Conservation (phyloP, 1,140 invertebrate genomes). For the Hyphantria cunea region DNA sequence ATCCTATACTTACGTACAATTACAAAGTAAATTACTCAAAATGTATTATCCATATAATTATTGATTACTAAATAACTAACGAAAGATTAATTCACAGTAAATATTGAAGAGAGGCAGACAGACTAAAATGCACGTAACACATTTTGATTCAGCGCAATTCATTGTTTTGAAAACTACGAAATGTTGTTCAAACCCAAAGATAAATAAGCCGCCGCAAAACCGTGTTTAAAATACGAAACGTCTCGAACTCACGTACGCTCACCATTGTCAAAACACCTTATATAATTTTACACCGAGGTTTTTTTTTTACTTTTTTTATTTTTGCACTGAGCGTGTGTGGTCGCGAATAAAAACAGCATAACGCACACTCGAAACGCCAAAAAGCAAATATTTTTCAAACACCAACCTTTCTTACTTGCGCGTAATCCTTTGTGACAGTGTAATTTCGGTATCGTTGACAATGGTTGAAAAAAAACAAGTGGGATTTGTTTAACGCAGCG, state of each 20-base stretch:
- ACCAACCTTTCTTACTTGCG: conserved; percentile 55
- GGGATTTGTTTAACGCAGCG: conserved; percentile 58
- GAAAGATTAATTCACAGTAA: no score
- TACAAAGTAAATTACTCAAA: no score
- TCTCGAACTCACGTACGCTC: conserved; percentile 61
- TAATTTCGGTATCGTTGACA: conserved; percentile 75
- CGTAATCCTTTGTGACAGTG: conserved; percentile 67
- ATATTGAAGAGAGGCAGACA: no score
- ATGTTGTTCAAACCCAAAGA: conserved; percentile 32
- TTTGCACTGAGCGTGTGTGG: conserved; percentile 57
- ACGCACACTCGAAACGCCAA: conserved; percentile 59
- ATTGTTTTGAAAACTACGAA: conserved; percentile 7
- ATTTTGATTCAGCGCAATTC: no score
- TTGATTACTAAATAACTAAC: no score
- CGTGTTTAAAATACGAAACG: conserved; percentile 72
- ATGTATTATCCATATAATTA: no score
- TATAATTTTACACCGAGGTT: conserved; percentile 62
- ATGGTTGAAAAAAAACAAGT: conserved; percentile 51
- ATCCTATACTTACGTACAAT: no score
- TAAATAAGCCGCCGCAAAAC: conserved; percentile 52
- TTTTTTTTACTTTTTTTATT: conserved; percentile 13
- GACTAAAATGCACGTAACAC: no score
- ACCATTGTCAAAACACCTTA: conserved; percentile 76
- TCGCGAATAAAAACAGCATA: conserved; percentile 64
- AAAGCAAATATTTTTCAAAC: conserved; percentile 77